These are phyloP conservation scores for Thaumatotibia leucotreta DNA, from an alignment of 1,140 invertebrate species.

Conservation along the genomic window DNA sequence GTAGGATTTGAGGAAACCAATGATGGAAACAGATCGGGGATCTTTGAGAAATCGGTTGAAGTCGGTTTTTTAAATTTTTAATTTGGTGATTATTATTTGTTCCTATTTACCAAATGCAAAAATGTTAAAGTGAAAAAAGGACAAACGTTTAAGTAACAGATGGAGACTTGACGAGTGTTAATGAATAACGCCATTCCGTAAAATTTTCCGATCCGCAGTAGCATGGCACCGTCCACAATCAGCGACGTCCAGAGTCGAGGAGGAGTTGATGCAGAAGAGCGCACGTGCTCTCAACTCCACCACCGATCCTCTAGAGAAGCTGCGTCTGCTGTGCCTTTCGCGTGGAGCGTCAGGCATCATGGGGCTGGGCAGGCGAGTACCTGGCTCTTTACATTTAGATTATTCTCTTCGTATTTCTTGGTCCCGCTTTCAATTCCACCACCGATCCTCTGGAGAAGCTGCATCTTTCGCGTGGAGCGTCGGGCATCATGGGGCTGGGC, in stretches of 20 bases:
- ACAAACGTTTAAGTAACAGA: no score
- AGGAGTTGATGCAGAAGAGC: constrained; percentile 88
- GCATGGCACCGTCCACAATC: constrained; percentile 84
- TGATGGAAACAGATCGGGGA: no score
- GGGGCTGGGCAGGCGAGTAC: constrained; percentile 86
- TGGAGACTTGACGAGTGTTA: no score
- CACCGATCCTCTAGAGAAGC: constrained; percentile 89
- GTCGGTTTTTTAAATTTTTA: no score
- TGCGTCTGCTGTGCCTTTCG: constrained; percentile 89
- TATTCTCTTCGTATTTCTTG: not conserved
- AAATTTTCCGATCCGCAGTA: constrained; percentile 32
- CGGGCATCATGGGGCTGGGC: constrained; percentile 92
- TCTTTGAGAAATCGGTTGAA: no score
- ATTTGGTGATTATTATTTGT: no score
- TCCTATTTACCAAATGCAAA: no score
- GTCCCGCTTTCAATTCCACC: constrained; percentile 67
- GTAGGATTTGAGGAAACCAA: no score
- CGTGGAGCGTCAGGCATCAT: constrained; percentile 93
- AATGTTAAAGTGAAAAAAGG: no score
- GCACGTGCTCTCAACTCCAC: constrained; percentile 77
- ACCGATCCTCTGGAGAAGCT: constrained; percentile 91
- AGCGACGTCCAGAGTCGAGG: constrained; percentile 85
- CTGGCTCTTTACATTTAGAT: no score
- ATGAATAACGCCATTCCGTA: no score
- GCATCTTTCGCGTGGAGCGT: constrained; percentile 89